Percentiles rank a stretch among this genome's conserved stretches.
Conservation (phyloP, 2,113 vertebrate species). For the Antidorcas marsupialis region DNA sequence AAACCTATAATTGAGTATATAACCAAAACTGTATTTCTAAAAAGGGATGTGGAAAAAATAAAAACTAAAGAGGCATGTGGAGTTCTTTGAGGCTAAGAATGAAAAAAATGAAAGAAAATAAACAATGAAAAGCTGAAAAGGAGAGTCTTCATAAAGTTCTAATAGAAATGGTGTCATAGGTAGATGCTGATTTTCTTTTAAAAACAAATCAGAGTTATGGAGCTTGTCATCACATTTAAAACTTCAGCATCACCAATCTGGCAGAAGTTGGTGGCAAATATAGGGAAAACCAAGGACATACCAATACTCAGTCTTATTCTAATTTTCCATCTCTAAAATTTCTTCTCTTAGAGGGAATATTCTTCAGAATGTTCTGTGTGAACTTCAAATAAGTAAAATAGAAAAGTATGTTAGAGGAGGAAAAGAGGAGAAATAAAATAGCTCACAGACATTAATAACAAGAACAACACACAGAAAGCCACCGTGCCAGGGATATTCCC, state of each 20-base stretch:
- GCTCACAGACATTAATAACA: constrained; percentile 9
- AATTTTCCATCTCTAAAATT: constrained; percentile 90
- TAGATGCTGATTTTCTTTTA: constrained; percentile 83
- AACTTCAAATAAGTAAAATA: constrained; percentile 83
- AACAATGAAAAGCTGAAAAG: constrained; percentile 82
- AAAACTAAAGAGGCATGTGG: constrained; percentile 81
- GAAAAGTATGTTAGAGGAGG: neutral
- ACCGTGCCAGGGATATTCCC: constrained; percentile 27
- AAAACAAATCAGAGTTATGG: constrained; percentile 89
- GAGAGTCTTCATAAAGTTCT: constrained; percentile 78
- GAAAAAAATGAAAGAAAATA: constrained; percentile 82
- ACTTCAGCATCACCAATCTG: constrained; percentile 62
- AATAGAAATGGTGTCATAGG: constrained; percentile 79
- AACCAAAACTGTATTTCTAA: constrained; percentile 87
- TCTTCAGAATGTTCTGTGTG: constrained; percentile 88
- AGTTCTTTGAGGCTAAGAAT: constrained; percentile 84
- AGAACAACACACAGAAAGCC: constrained; percentile 46
- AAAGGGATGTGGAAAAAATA: constrained; percentile 81
- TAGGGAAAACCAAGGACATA: constrained; percentile 86
- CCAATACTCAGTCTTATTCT: constrained; percentile 87
- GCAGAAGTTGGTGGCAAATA: constrained; percentile 75
- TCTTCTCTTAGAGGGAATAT: constrained; percentile 67
- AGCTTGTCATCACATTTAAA: constrained; percentile 80
- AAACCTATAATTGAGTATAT: constrained; percentile 90
- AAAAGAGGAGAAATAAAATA: constrained; percentile 13